phyloP scores from a whole-genome alignment of 2,888 invertebrate species.

The Melieria omissa region DNA sequence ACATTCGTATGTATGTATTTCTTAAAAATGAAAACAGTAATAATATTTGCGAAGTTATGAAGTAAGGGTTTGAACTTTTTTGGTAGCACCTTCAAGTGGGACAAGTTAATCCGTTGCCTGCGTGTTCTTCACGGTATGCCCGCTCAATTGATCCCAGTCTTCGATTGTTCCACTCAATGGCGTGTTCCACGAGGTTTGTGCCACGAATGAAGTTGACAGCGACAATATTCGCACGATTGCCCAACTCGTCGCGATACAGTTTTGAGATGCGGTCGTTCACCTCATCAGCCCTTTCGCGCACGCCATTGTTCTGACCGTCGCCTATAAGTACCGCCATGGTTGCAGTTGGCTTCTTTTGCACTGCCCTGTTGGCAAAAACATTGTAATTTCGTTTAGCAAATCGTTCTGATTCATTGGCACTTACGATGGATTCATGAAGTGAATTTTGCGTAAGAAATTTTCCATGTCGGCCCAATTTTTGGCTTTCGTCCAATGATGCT shows the following conservation, averaged over 20 bases:
- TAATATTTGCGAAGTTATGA: too few relatives aligned
- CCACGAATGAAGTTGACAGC: slow-evolving; percentile 74
- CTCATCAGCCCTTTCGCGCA: slow-evolving; percentile 73
- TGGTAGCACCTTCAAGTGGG: too few relatives aligned
- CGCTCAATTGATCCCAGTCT: slow-evolving; percentile 43
- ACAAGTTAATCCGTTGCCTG: too few relatives aligned
- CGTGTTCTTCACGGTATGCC: too few relatives aligned
- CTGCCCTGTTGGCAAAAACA: slow-evolving; percentile 45
- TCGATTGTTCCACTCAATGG: slow-evolving; percentile 61
- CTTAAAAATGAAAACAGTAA: too few relatives aligned
- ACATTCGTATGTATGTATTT: too few relatives aligned
- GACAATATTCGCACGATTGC: slow-evolving; percentile 71
- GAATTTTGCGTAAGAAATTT: slow-evolving; percentile 66
- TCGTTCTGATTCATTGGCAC: slow-evolving; percentile 40
- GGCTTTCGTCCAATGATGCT: slow-evolving; percentile 77
- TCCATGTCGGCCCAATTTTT: slow-evolving; percentile 70
- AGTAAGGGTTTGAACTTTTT: too few relatives aligned
- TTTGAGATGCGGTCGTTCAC: slow-evolving; percentile 73
- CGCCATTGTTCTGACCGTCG: slow-evolving; percentile 70
- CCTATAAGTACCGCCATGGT: slow-evolving; percentile 79
- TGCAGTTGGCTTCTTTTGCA: slow-evolving; percentile 67
- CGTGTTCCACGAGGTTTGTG: slow-evolving; percentile 70
- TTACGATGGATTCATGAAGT: slow-evolving; percentile 58
- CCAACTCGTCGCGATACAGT: slow-evolving; percentile 70
- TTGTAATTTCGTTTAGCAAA: background rate